phyloP scores from a whole-genome alignment of 1,140 invertebrate genomes.

The Drosophila nebulosa region DNA sequence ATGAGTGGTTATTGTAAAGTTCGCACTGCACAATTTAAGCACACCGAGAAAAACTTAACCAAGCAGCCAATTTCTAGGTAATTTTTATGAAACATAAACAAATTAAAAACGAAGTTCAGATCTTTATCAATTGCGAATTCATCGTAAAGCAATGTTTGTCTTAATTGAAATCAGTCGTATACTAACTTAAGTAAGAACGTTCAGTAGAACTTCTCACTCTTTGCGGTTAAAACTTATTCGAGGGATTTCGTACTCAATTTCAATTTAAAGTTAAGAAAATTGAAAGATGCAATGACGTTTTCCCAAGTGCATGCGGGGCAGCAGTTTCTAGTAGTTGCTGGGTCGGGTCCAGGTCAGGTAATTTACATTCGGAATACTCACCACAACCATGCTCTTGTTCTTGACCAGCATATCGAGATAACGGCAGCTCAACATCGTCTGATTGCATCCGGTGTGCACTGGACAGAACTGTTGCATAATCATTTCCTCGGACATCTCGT shows the following conservation, averaged over 20 bases:
- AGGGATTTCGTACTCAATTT: neutral
- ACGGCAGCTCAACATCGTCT: slow-evolving; percentile 87
- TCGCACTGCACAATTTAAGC: slow-evolving; percentile 60
- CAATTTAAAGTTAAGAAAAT: neutral
- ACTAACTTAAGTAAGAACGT: neutral
- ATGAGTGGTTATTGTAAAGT: slow-evolving; percentile 69
- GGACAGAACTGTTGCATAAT: slow-evolving; percentile 82
- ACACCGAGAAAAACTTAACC: slow-evolving; percentile 44
- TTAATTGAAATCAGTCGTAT: too few species aligned
- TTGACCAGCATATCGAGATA: slow-evolving; percentile 87
- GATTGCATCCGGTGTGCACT: slow-evolving; percentile 84
- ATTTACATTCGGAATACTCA: slow-evolving; percentile 81
- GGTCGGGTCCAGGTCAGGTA: slow-evolving; percentile 31
- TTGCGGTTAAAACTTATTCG: neutral
- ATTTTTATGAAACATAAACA: too few species aligned
- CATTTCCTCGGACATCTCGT: slow-evolving; percentile 86
- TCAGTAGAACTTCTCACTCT: neutral
- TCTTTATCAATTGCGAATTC: too few species aligned
- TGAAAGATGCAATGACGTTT: neutral
- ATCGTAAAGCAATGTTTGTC: too few species aligned
- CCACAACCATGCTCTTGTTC: slow-evolving; percentile 83
- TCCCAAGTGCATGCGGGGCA: neutral
- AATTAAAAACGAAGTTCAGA: too few species aligned
- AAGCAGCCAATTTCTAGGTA: neutral
- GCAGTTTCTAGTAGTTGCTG: neutral